Percentiles rank a stretch among this genome's conserved stretches.
Conservation (phyloP, 2,113 vertebrate species). For the Shinisaurus crocodilurus region DNA sequence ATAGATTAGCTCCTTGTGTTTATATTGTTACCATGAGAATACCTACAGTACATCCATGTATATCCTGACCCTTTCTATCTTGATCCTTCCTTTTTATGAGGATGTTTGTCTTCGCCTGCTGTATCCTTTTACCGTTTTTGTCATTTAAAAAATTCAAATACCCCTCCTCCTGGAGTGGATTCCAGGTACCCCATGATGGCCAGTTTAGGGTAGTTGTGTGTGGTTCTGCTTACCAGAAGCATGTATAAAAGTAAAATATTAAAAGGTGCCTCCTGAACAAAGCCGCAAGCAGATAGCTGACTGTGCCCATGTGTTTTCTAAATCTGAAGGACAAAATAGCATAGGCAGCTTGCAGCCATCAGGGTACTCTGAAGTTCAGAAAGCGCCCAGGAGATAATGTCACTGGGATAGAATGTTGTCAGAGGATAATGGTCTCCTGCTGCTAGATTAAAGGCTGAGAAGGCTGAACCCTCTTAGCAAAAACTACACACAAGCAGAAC, state of each 20-base stretch:
- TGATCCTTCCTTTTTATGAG: background rate
- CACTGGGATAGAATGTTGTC: slow-evolving; percentile 40
- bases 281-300: background rate
- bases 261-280: background rate
- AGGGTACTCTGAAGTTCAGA: slow-evolving; percentile 27
- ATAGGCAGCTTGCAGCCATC: background rate
- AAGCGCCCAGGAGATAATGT: slow-evolving; percentile 33
- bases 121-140: too few relatives aligned
- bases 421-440: slow-evolving; percentile 53
- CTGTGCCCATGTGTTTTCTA: background rate
- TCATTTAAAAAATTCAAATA: background rate
- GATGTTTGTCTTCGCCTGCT: background rate
- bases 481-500: slow-evolving; percentile 50
- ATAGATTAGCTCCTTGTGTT: slow-evolving; percentile 16
- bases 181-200: background rate
- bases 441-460: slow-evolving; percentile 68
- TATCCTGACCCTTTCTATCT: background rate
- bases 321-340: slow-evolving; percentile 40
- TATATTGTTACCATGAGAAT: background rate
- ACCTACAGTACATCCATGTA: background rate
- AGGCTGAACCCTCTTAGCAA: slow-evolving; percentile 47
- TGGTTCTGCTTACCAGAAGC: background rate
- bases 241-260: background rate
- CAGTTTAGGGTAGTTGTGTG: background rate
- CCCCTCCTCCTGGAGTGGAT: background rate